phyloP scores from a whole-genome alignment of 1,140 invertebrate genomes.

The Manduca sexta region DNA sequence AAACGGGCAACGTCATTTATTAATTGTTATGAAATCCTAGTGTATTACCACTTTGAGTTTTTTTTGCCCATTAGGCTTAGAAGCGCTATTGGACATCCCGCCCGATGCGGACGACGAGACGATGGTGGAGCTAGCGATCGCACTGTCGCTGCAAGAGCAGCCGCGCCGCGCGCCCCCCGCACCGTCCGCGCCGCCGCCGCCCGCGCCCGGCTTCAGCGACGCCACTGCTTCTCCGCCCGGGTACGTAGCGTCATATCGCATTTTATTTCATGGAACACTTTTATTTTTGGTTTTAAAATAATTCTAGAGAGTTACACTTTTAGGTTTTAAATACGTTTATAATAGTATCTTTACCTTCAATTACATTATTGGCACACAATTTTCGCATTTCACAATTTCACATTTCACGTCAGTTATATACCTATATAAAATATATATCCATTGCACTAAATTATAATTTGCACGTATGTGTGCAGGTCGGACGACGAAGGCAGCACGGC shows the following conservation, averaged over 20 bases:
- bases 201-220: constrained; percentile 46
- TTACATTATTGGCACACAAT: no score
- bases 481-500: constrained; percentile 97
- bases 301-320: no score
- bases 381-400: no score
- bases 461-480: constrained; percentile 76
- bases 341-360: no score
- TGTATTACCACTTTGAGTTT: neutral
- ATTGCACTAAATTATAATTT: no score
- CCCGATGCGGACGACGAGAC: constrained; percentile 96
- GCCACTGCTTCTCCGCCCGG: constrained; percentile 53
- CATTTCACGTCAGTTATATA: no score
- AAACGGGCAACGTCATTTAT: no score
- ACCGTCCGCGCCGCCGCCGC: constrained; percentile 46
- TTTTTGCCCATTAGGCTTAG: constrained; percentile 75
- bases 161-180: constrained; percentile 50
- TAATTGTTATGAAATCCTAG: neutral
- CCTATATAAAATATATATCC: no score
- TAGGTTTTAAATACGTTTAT: no score
- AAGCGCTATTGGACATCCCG: constrained; percentile 90
- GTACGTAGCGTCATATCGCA: constrained; percentile 18
- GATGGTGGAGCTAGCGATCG: constrained; percentile 97
- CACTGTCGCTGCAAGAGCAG: constrained; percentile 88
- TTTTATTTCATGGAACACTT: no score
- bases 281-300: no score